Conservation (phyloP, 2,888 invertebrate species). For the Xylota segnis region DNA sequence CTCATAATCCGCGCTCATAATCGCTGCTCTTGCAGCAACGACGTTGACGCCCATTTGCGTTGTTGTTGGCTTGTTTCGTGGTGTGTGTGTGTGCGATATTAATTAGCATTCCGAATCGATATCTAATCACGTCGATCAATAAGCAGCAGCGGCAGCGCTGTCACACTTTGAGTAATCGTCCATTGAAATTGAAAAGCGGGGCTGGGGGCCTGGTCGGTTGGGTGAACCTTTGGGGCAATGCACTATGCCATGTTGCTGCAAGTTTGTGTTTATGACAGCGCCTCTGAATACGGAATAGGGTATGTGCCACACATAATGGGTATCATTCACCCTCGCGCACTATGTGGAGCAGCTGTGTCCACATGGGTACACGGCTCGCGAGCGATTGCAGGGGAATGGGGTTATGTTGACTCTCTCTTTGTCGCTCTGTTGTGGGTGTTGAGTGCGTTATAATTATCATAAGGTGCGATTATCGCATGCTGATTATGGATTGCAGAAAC, state of each 20-base stretch:
- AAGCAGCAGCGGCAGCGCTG: slow-evolving; percentile 70
- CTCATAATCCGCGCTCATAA: slow-evolving; percentile 60
- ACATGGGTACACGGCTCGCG: slow-evolving; percentile 23
- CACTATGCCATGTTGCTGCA: slow-evolving; percentile 63
- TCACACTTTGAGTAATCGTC: slow-evolving; percentile 74
- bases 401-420: slow-evolving; percentile 67
- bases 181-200: slow-evolving; percentile 42
- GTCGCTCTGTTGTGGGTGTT: not conserved
- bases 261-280: slow-evolving; percentile 64
- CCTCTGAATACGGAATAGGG: slow-evolving; percentile 52
- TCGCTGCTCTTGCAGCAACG: slow-evolving; percentile 48
- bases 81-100: slow-evolving; percentile 64
- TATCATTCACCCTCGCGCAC: slow-evolving; percentile 50
- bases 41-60: slow-evolving; percentile 43
- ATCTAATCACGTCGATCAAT: slow-evolving; percentile 77
- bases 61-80: not conserved
- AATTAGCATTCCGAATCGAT: slow-evolving; percentile 75
- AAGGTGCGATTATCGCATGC: slow-evolving; percentile 40
- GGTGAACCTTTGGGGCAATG: slow-evolving; percentile 71
- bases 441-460: slow-evolving; percentile 42
- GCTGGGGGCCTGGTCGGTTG: not conserved
- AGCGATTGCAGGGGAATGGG: slow-evolving; percentile 52
- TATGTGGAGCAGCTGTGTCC: slow-evolving; percentile 65
- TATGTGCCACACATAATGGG: slow-evolving; percentile 37
- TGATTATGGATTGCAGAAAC: slow-evolving; percentile 57